Evolutionary conservation across 2,888 invertebrate genomes (phyloP), one percentile per base, ranked within the genome.

Genomic region (Dasysyrphus tricinctus): DNA sequence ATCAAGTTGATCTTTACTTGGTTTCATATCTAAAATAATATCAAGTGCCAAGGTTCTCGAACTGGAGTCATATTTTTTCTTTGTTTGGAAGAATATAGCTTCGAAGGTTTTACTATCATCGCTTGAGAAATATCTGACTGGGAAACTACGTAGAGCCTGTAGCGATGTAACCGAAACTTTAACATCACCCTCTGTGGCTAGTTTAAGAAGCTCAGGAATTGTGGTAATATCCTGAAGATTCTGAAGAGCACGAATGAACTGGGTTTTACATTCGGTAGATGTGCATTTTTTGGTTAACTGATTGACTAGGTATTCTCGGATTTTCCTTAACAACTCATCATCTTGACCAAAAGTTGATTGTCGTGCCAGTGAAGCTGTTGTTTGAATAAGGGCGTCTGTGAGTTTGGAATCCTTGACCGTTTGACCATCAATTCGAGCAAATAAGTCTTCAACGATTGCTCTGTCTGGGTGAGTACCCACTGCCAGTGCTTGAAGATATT

Each of bases 401-500:
- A 97, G 92, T 89, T 95, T 95, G 8, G 93, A 92, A 81, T 94
- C 95, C 56, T 93, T 90, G 32, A 93, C 92, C 84, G 90, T 92
- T 34, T 91, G 93, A 89, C 93, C 32, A 9, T 88, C 76, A 7
- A 91, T 80, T 11, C 89, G 69, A 8, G 76, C 59, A 19, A 89
- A 90, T 0, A 93, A 88, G 76, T 92, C 90, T 77, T 91, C 91
- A 12, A 95, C 90, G n/a, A 94, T 91, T 51, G 91, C 90, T 44
- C 93, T 93, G 51, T 94, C 93, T 1, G 96, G 95, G 89, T 95
- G 94, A 0, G 96, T 94, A 1, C 95, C 94, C 61, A 96, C 93
- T 0, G 97, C 95, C 11, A 96, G 91, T 0, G 95, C 94, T 94
- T 97, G 95, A 2, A 97, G 93, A 91, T 97, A 97, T 79, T 96